Conservation (phyloP, 2,797 vertebrate species). For the Remorina albescens region DNA sequence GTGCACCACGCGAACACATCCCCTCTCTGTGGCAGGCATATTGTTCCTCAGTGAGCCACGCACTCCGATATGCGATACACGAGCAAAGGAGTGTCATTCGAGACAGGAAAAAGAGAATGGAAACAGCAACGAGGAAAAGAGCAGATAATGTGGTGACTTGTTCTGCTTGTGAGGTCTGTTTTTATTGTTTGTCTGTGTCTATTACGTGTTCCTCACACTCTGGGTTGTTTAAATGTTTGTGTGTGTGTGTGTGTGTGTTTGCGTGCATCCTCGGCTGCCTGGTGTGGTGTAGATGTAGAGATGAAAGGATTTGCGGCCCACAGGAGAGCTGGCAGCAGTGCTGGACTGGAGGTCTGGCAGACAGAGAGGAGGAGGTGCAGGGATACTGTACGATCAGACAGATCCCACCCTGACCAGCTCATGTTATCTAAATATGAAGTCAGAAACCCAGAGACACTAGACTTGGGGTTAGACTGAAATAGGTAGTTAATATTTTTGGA, state of each 20-base stretch:
- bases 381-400: conserved; percentile 55
- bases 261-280: conserved; percentile 58
- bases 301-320: conserved; percentile 75
- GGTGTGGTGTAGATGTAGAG: conserved; percentile 61
- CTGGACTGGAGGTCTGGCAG: conserved; percentile 74
- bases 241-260: conserved; percentile 42
- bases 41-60: conserved; percentile 44
- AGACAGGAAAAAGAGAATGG: conserved; percentile 67
- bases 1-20: conserved; percentile 71
- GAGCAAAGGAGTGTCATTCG: conserved; percentile 51
- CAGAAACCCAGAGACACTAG: conserved; percentile 44
- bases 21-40: conserved; percentile 61
- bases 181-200: conserved; percentile 78
- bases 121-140: conserved; percentile 61
- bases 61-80: conserved; percentile 60
- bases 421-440: conserved; percentile 68
- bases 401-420: conserved; percentile 49
- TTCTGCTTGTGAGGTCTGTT: conserved; percentile 80
- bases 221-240: conserved; percentile 37
- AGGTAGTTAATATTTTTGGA: too few species aligned
- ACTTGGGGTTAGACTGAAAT: conserved; percentile 6
- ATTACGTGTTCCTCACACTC: conserved; percentile 70
- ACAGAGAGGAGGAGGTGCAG: conserved; percentile 66
- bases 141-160: conserved; percentile 71
- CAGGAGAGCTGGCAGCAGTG: conserved; percentile 72